phyloP scores from a whole-genome alignment of 2,797 vertebrate genomes.

The Lemur catta region DNA sequence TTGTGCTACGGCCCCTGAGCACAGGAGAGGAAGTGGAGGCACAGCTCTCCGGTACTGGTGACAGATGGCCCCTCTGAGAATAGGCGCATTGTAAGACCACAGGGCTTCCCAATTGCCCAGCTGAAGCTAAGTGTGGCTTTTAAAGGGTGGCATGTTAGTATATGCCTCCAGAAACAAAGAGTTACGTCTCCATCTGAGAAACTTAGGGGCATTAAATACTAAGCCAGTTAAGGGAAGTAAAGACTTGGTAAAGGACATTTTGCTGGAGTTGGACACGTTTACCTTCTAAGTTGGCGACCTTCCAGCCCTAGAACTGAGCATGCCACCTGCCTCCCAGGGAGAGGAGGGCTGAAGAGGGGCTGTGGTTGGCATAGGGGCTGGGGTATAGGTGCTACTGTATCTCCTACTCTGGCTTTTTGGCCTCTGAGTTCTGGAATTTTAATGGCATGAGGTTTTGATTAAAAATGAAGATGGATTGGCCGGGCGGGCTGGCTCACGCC shows the following conservation, averaged over 20 bases:
- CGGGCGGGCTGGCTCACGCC: no score
- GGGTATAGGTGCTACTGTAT: rapidly evolving
- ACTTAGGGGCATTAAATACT: neutral
- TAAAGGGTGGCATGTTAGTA: neutral
- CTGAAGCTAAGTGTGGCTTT: neutral
- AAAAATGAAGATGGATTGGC: no score
- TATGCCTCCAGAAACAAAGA: no score
- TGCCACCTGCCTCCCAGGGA: neutral
- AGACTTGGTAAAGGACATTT: neutral
- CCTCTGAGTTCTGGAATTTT: neutral
- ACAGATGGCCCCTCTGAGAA: neutral
- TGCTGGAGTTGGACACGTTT: no score
- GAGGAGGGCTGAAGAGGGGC: neutral
- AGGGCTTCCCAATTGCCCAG: neutral
- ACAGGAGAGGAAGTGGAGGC: rapidly evolving
- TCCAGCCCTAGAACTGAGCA: rapidly evolving
- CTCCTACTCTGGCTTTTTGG: neutral
- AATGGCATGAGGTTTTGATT: rapidly evolving
- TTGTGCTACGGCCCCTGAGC: neutral
- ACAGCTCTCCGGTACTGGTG: neutral
- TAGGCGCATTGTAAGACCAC: rapidly evolving
- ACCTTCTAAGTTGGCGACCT: neutral
- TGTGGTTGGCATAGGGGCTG: rapidly evolving
- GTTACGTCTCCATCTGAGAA: neutral
- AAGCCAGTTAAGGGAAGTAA: no score